Base-by-base conservation (phyloP, 2,113 vertebrate species). In the Melanocharis versteri region DNA sequence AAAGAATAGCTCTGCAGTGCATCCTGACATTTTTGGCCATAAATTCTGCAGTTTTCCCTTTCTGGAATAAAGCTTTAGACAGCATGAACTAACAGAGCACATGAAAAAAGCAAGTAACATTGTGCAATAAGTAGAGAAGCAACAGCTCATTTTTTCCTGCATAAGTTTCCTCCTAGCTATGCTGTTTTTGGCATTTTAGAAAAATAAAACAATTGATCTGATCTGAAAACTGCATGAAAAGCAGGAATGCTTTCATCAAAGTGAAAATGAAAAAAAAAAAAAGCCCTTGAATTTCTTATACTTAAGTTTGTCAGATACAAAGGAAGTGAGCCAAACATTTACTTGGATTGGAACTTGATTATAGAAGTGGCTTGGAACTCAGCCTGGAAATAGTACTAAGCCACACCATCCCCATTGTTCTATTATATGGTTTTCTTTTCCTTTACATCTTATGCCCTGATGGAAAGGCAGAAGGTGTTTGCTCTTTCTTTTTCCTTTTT, bases 161-260 rank as follows among this genome's bases (percentile, higher is more conserved):
- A 81, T 90, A 95, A 94, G 47, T 96, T 97, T 96, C 48, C 58
- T 90, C 39, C 51, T 61, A 94, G 82, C 73, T 94, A 73, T 92
- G 75, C 68, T 90, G 61, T 18, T 96, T 75, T 94, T 95, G 96
- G 82, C 95, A 89, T 92, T 92, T 95, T 61, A 96, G 89, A 96
- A 92, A 97, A 97, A 97, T 91, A 91, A 97, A 97, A 96, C 58
- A 95, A 94, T 89, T 97, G 94, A 93, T 97, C 92, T 95, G 86
- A 94, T 96, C 84, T 97, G 94, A 97, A 97, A 97, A 97, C 69
- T 87, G 62, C 89, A 78, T 91, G 90, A 86, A 96, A 96, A 96
- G 71, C 89, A 85, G 82, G 69, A 93, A 95, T 45, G n/a, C 94
- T 97, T 97, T 96, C 90, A 97, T 95, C 91, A 92, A 77, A 91